Evolutionary conservation across 2,113 vertebrate genomes (phyloP), one percentile per base, ranked within the genome.

Genomic region (Sorex fumeus): DNA sequence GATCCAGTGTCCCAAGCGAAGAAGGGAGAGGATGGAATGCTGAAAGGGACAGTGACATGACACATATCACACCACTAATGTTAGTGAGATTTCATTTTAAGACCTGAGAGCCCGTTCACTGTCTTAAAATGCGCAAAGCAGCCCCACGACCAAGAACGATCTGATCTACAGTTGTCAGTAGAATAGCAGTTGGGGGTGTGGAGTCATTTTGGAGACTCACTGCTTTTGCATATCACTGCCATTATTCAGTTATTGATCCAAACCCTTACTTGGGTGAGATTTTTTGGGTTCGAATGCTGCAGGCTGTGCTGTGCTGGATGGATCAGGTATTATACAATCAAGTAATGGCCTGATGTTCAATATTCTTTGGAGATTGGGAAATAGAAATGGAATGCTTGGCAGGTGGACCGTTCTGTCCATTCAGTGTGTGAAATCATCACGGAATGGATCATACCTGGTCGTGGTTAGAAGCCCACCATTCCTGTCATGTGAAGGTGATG

Each of bases 381-480:
- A 70, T 62, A 72, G 85, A 84, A 62, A 32, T 50, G 30, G 90
- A n/a, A 16, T 85, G 18, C 9, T 84, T 81, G 75, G 93, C 81
- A 93, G 53, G 78, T 82, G 80, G n/a, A 69, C 77, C 92, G 76
- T 96, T 95, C 60, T 62, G 62, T 45, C 91, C 94, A 82, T 21
- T 85, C 75, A 60, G 18, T 84, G 88, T 74, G 34, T 93, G 64
- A 96, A 95, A 93, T 96, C 89, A 66, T 94, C 40, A 96, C 93
- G 85, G 82, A 87, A 80, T 66, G 27, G 94, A 86, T 93, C 40
- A 34, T 60, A 90, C 93, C 87, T 34, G 66, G 72, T 93, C 43
- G 12, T n/a, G 69, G 78, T 83, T 83, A 0, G 60, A 91, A 85
- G 66, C 34, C 7, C 21, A 47, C 45, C 1, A 83, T 57, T 90